Conservation (phyloP, 1,140 invertebrate genomes). For the Pogonomyrmex barbatus region DNA sequence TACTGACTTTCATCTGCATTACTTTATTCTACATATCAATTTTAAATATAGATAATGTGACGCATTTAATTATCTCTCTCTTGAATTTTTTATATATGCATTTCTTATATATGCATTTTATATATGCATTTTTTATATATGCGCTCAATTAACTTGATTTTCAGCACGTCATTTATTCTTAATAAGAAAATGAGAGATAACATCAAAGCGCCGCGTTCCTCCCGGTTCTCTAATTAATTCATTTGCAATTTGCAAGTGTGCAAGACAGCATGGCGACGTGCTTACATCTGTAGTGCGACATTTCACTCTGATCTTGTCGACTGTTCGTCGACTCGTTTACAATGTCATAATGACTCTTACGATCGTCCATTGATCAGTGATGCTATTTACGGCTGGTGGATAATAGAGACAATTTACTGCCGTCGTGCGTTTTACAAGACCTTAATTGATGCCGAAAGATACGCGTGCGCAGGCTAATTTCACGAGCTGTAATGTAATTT, state of each 20-base stretch:
- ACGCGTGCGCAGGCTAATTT: slow-evolving; percentile 30
- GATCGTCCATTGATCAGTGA: slow-evolving; percentile 19
- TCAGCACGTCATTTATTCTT: not conserved
- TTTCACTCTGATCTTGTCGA: slow-evolving; percentile 25
- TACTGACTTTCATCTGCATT: not conserved
- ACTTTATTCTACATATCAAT: not conserved
- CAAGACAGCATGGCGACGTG: slow-evolving; percentile 1
- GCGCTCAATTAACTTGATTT: not conserved
- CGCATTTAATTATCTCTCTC: not conserved
- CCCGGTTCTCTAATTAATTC: slow-evolving; percentile 20
- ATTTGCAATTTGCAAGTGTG: not conserved
- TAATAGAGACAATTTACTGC: slow-evolving; percentile 48
- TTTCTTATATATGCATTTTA: not conserved
- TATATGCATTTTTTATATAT: not conserved
- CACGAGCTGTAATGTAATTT: slow-evolving; percentile 31
- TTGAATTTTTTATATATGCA: not conserved
- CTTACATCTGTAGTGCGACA: not conserved
- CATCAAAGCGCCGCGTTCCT: slow-evolving; percentile 6
- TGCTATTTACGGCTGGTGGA: slow-evolving; percentile 33
- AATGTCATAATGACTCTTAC: slow-evolving; percentile 42
- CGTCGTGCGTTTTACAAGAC: slow-evolving; percentile 38
- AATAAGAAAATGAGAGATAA: not conserved
- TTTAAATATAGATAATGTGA: no score
- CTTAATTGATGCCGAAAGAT: slow-evolving; percentile 53
- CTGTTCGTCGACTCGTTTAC: slow-evolving; percentile 46